These are phyloP conservation scores for Cyprinus carpio DNA, from an alignment of 2,113 vertebrate species.

Conservation along the genomic window DNA sequence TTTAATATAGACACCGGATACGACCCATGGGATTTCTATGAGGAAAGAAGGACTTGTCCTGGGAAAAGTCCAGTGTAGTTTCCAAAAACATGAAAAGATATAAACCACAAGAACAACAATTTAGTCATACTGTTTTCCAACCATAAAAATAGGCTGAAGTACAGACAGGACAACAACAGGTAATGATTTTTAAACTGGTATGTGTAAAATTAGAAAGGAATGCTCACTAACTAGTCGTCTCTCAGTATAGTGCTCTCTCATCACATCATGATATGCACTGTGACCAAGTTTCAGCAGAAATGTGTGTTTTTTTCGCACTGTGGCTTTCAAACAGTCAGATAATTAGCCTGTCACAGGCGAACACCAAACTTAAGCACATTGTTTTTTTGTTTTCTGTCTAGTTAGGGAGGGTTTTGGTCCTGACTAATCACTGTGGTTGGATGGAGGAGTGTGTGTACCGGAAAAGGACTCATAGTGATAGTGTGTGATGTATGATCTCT, in stretches of 20 bases:
- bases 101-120: background rate
- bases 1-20: background rate
- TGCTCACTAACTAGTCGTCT: background rate
- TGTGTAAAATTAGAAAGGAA: background rate
- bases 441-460: constrained; percentile 13
- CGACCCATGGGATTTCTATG: constrained; percentile 5
- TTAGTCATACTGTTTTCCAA: constrained; percentile 13
- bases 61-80: background rate
- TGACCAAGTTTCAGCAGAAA: background rate
- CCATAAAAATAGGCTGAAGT: background rate
- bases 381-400: background rate
- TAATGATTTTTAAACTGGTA: background rate
- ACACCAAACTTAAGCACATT: background rate
- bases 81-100: constrained; percentile 14
- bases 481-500: constrained; percentile 3
- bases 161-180: background rate
- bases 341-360: background rate
- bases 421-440: constrained; percentile 35
- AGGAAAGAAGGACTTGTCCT: constrained; percentile 12
- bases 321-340: constrained; percentile 4
- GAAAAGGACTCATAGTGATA: constrained; percentile 29
- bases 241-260: background rate
- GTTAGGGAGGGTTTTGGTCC: constrained; percentile 27
- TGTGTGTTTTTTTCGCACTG: background rate
- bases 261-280: background rate